Base-by-base conservation (phyloP, 2,797 vertebrate species). In the Saguinus oedipus region DNA sequence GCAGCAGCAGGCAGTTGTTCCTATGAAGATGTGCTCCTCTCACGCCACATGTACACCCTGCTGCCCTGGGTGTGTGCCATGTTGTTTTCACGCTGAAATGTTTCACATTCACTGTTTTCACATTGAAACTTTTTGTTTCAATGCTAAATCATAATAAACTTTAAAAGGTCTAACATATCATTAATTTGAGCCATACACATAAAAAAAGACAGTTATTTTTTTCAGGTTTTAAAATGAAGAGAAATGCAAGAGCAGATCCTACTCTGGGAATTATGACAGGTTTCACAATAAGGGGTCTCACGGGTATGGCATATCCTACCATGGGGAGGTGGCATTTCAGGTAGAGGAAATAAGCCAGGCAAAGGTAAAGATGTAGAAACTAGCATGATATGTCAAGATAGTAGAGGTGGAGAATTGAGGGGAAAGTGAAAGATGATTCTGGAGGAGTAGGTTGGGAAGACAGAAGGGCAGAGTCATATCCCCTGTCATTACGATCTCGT, bases 91-190 rank as follows among this genome's bases (percentile, higher is more conserved):
- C 55, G 82, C 44, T 44, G 44, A 44, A 44, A 44, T 44, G 44
- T 44, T 44, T 44, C 44, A 44, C 8, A 44, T 44, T 44, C 44
- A 44, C 44, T 44, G 44, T 44, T 44, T 44, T 44, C 44, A 44
- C 44, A 44, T 44, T 44, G 44, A 44, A 44, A 59, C 24, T 88
- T 95, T 95, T 95, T 86, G 24, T 89, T 89, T 97, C 53, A 42
- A 39, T 84, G 42, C 9, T 61, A 87, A 96, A 84, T 91, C 90
- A 78, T 68, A 76, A 48, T 50, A 46, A 20, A 88, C 27, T 80
- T 87, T 20, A 24, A 92, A 53, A 96, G 78, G 74, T 83, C 94
- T n/a, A 48, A 74, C 89, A 81, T 95, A 15, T 81, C 92, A 93
- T 90, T 92, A 87, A 85, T 85, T 64, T 87, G 59, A 90, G 57